phyloP scores from a whole-genome alignment of 2,888 invertebrate genomes.

The Dasysyrphus albostriatus region DNA sequence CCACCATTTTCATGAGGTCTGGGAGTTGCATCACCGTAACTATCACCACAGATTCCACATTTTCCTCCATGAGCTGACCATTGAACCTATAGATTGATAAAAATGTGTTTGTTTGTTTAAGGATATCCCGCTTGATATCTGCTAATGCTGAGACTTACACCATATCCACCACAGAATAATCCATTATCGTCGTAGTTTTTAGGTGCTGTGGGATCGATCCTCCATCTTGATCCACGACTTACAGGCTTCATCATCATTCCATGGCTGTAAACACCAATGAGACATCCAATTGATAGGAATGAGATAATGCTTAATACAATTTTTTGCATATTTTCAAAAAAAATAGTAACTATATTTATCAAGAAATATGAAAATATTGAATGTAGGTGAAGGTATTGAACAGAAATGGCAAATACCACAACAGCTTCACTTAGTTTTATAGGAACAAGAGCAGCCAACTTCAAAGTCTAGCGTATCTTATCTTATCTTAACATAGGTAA shows the following conservation, averaged over 20 bases:
- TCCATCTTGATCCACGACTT: slow-evolving; percentile 85
- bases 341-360: neutral
- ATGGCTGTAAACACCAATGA: slow-evolving; percentile 81
- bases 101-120: neutral
- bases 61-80: slow-evolving; percentile 83
- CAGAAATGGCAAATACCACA: neutral
- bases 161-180: slow-evolving; percentile 85
- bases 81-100: slow-evolving; percentile 80
- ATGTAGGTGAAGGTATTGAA: neutral
- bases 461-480: slow-evolving; percentile 24
- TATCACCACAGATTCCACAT: slow-evolving; percentile 86
- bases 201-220: slow-evolving; percentile 84
- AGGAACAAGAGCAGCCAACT: neutral
- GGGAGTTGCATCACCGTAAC: slow-evolving; percentile 83
- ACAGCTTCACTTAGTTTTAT: slow-evolving; percentile 1
- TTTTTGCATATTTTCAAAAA: neutral
- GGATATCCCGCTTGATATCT: neutral
- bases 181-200: slow-evolving; percentile 85
- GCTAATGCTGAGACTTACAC: slow-evolving; percentile 77
- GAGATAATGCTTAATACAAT: neutral
- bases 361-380: neutral
- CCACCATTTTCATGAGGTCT: slow-evolving; percentile 86
- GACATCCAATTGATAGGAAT: slow-evolving; percentile 22
- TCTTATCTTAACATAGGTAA: neutral
- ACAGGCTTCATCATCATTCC: slow-evolving; percentile 85